Evolutionary conservation across 37 sponge, comb jelly and placozoan genomes (phyloP), one percentile per base, ranked within the genome.

Genomic region (Ianthella basta): DNA sequence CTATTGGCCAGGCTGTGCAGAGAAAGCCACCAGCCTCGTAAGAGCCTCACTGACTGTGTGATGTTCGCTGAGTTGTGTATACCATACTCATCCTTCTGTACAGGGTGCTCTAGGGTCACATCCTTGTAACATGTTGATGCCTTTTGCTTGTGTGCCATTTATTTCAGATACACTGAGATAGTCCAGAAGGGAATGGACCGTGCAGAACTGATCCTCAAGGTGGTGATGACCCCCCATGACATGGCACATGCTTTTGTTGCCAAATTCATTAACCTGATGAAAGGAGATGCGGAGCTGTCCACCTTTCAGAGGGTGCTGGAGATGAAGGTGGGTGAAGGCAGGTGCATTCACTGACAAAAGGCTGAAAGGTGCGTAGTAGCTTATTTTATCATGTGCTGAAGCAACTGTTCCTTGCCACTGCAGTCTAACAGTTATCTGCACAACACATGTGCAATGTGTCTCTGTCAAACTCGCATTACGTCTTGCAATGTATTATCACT

Each of bases 231-330:
- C 1, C 99, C 99, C 29, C 97, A 97, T 35, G 97, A 95, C 27
- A 89, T 85, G 33, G 96, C 94, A 15, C 89, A 90, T 40, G 93
- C 88, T 15, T 99, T 99, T 87, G 89, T 99, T 15, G 80, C 92
- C 27, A 91, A 89, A 82, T 99, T 97, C 72, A 83, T 90, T 33
- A 95, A 93, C 27, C 82, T 99, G 54, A 88, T 97, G 83, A 89
- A 93, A 10, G 86, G 83, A 65, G 96, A 99, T 57, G 84, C 70
- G 0, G 99, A 99, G 60, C 38, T 87, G 19, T 60, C 68, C 54
- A 93, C 93, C 81, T 99, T 99, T 85, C 99, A 99, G 89, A 92
- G 91, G 73, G 87, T 99, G 3, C 72, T 99, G 33, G 99, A 99
- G 41, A 97, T 99, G 99, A 99, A 99, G 92, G 98, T 95, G 67